A percentile compares a stretch with the other conserved stretches of the same genome.
phyloP scores from a whole-genome alignment of 2,113 vertebrate species.

The Hymenochirus boettgeri region DNA sequence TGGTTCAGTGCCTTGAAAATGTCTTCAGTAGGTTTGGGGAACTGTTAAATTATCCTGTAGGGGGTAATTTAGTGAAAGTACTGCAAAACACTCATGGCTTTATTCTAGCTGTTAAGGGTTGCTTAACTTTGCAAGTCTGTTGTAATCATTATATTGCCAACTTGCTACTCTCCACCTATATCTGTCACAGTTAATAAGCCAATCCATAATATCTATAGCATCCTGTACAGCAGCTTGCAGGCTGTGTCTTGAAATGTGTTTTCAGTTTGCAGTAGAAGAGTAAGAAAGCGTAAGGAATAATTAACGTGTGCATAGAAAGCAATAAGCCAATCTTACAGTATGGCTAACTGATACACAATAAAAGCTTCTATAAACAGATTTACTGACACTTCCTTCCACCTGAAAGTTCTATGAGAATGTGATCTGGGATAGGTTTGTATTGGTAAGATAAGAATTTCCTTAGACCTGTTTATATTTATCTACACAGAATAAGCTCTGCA shows the following conservation, averaged over 20 bases:
- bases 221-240: slow-evolving; percentile 10
- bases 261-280: not conserved
- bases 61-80: slow-evolving; percentile 21
- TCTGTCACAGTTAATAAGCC: slow-evolving; percentile 4
- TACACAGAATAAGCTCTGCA: too few species aligned
- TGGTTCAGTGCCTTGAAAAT: slow-evolving; percentile 20
- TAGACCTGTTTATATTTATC: too few species aligned
- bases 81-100: not conserved
- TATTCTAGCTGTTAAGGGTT: not conserved
- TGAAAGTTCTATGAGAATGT: not conserved
- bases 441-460: too few species aligned
- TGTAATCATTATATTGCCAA: slow-evolving; percentile 1
- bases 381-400: not conserved
- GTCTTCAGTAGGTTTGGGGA: slow-evolving; percentile 7
- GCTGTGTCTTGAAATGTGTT: not conserved
- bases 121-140: slow-evolving; percentile 24
- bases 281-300: not conserved
- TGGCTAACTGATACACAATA: not conserved
- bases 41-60: slow-evolving; percentile 16
- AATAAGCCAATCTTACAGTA: not conserved
- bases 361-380: not conserved
- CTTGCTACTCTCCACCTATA: not conserved
- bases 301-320: slow-evolving; percentile 14
- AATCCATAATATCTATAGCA: slow-evolving; percentile 16
- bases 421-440: not conserved